Evolutionary conservation across 2,797 vertebrate genomes (phyloP), one percentile per base, ranked within the genome.

Genomic region (Gallinago nigripennis): DNA sequence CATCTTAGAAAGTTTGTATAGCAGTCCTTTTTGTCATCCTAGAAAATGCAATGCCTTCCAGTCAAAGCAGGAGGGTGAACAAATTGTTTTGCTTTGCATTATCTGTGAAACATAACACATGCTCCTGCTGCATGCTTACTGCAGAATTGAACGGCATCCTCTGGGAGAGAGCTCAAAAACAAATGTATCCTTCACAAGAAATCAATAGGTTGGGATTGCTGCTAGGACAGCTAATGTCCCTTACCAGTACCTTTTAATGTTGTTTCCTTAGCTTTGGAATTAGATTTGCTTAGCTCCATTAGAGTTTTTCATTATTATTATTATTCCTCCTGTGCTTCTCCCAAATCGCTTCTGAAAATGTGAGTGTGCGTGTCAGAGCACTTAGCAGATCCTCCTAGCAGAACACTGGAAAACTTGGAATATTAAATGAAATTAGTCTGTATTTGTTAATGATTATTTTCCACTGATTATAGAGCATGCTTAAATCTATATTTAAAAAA

Each of bases 1-100:
- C 51, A 64, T 96, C 78, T 92, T 65, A 83, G 72, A 90, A 96
- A 94, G 61, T 94, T 92, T 92, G 77, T 71, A 39, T 75, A 77
- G 28, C 6, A 19, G 58, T 95, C 81, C 63, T 91, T 95, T 92
- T 63, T 77, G n/a, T 91, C 80, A 28, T 82, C 87, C 35, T 92
- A 89, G 89, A 96, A 97, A 97, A 91, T 3, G 15, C 76, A 63
- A 15, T 69, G 35, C 91, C 91, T 96, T 95, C 65, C 39, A 94
- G 82, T 90, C 75, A 90, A 85, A 83, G 60, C 51, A 63, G 43
- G 53, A 90, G 66, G 69, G 21, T 89, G 82, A 93, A 73, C 57
- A 94, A 94, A 82, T 89, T 94, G 57, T 93, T 94, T 96, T 96
- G 65, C 82, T 96, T 95, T 96, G 84, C 92, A 87, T 97, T 96